These are phyloP conservation scores for Melanostigma gelatinosum DNA, from an alignment of 2,113 vertebrate genomes.

Conservation along the genomic window DNA sequence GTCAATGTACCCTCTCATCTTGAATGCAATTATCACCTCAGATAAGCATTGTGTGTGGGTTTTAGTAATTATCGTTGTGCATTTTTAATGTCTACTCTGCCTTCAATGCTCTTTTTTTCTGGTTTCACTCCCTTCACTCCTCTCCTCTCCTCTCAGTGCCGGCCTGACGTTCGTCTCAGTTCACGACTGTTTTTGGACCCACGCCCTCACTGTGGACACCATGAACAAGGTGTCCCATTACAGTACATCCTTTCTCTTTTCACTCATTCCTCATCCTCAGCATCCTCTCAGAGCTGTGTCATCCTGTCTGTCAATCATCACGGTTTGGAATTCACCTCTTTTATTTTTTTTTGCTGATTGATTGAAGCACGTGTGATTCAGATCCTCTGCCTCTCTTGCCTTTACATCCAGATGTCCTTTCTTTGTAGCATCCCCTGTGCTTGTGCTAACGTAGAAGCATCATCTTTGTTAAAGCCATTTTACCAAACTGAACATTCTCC, in stretches of 20 bases:
- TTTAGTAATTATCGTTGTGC: not conserved
- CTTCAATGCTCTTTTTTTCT: not conserved
- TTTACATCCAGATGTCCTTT: not conserved
- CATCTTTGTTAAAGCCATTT: conserved; percentile 16
- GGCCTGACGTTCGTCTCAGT: conserved; percentile 95
- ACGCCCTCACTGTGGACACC: conserved; percentile 87
- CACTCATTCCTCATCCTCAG: not conserved
- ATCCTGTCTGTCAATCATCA: not conserved
- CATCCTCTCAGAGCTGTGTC: conserved; percentile 10
- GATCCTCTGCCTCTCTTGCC: not conserved
- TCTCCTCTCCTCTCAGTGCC: conserved; percentile 74
- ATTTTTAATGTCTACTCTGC: not conserved
- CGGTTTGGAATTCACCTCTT: not conserved
- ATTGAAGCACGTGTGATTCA: not conserved
- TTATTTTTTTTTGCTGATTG: conserved; percentile 9
- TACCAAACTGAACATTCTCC: conserved; percentile 11
- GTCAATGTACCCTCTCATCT: not conserved
- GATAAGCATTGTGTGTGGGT: not conserved
- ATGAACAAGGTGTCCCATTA: conserved; percentile 91
- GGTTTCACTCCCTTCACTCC: not conserved
- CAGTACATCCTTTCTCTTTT: not conserved
- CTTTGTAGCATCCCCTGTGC: conserved; percentile 4
- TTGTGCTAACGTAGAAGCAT: not conserved
- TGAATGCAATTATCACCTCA: conserved; percentile 1
- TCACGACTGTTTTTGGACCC: conserved; percentile 98